phyloP scores from a whole-genome alignment of 2,113 vertebrate species.

The Anhinga rufa region DNA sequence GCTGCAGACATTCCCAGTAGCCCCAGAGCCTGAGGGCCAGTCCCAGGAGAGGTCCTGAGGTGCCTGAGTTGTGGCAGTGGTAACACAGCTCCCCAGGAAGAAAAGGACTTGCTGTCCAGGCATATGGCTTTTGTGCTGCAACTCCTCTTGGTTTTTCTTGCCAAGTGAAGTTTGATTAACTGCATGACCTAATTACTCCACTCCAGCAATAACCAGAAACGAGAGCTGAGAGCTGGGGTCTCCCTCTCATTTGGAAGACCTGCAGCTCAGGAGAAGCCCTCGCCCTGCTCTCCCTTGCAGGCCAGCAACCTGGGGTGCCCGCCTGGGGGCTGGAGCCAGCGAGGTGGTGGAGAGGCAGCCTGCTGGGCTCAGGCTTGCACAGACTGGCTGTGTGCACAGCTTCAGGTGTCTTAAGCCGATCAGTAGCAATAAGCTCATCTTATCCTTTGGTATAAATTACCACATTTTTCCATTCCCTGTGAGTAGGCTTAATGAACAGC shows the following conservation, averaged over 20 bases:
- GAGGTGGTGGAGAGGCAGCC: background rate
- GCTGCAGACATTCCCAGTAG: background rate
- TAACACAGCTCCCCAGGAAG: background rate
- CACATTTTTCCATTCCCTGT: background rate
- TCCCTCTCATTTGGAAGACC: background rate
- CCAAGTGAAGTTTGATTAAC: background rate
- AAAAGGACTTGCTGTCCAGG: background rate
- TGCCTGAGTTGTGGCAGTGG: background rate
- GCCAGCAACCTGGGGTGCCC: fast-evolving
- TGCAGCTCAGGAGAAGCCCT: background rate
- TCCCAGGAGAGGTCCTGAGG: background rate
- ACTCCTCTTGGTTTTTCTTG: background rate
- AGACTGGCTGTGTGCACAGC: background rate
- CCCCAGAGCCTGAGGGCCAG: background rate
- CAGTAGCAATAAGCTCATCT: background rate
- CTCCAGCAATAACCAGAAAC: background rate
- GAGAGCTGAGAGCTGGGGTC: background rate
- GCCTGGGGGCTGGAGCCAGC: background rate
- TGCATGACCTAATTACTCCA: background rate
- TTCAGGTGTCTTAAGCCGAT: background rate
- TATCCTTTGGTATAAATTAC: background rate
- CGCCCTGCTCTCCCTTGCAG: background rate
- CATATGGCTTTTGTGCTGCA: background rate
- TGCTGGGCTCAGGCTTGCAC: background rate
- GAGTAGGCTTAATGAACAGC: background rate